Evolutionary conservation across 2,113 vertebrate genomes (phyloP).

Genomic region (Tichodroma muraria): DNA sequence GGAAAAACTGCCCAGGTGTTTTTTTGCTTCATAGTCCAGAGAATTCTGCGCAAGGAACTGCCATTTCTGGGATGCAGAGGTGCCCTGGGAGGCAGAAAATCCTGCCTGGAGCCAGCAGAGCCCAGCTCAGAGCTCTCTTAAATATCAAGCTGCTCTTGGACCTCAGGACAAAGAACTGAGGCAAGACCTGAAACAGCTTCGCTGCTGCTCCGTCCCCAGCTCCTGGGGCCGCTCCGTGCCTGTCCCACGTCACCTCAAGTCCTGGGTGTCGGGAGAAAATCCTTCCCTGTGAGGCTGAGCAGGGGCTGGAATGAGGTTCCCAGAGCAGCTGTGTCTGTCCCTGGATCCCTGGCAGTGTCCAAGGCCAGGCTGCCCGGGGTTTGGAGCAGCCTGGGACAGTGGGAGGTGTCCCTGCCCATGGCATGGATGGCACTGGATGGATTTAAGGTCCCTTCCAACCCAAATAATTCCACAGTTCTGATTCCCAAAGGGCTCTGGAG

Average conservation of each 20-base stretch:
- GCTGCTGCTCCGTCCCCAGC: background rate
- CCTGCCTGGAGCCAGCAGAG: background rate
- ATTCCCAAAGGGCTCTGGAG: background rate
- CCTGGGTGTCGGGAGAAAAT: background rate
- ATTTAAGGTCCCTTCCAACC: background rate
- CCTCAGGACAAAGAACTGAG: background rate
- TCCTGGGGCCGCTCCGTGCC: background rate
- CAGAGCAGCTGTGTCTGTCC: background rate
- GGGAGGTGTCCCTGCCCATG: background rate
- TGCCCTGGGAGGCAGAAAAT: background rate
- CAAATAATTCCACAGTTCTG: background rate
- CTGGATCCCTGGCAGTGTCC: background rate
- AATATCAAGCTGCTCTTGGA: background rate
- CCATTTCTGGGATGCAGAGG: background rate
- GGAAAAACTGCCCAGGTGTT: background rate
- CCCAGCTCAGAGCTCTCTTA: background rate
- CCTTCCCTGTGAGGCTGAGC: background rate
- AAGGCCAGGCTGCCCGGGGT: background rate
- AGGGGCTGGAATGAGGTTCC: fast-evolving
- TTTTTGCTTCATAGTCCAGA: background rate
- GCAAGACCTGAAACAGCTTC: too few relatives aligned
- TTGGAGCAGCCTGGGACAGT: background rate
- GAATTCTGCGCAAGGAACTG: background rate
- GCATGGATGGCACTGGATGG: background rate
- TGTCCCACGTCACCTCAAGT: background rate